Conservation (phyloP, 1,140 invertebrate species). For the Caenorhabditis inopinata region DNA sequence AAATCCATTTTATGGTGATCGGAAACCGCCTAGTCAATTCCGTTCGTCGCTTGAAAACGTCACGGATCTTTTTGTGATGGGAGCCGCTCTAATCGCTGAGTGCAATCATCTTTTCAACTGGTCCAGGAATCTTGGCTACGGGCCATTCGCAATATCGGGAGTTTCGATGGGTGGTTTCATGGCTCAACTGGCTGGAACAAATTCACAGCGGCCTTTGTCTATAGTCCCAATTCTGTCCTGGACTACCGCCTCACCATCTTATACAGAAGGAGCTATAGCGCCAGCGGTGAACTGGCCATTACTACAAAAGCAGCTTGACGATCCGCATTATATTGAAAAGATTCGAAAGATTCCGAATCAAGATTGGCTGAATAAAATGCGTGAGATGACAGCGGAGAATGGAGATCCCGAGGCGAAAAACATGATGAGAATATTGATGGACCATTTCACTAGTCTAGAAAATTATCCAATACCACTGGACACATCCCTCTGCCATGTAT, state of each 20-base stretch:
- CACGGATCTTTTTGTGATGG: constrained; percentile 98
- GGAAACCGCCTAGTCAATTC: constrained; percentile 86
- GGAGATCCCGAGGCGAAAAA: constrained; percentile 4
- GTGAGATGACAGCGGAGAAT: not conserved
- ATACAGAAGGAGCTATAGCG: constrained; percentile 91
- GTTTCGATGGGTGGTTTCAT: constrained; percentile 99
- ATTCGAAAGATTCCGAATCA: constrained; percentile 53
- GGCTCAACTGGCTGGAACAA: constrained; percentile 91
- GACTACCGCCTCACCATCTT: constrained; percentile 92
- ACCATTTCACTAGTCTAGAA: constrained; percentile 92
- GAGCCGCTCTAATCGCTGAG: constrained; percentile 90
- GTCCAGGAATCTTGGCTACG: constrained; percentile 81
- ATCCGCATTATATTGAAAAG: constrained; percentile 70
- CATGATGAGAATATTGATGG: constrained; percentile 94
- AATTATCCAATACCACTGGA: constrained; percentile 84
- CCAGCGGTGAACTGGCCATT: constrained; percentile 89
- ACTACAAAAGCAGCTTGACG: constrained; percentile 83
- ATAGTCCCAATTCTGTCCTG: constrained; percentile 92
- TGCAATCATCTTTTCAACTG: constrained; percentile 86
- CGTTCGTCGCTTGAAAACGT: constrained; percentile 73
- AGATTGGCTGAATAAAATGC: constrained; percentile 52
- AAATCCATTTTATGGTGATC: constrained; percentile 89
- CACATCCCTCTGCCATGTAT: constrained; percentile 79
- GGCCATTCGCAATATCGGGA: constrained; percentile 88
- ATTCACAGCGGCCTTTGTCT: constrained; percentile 87